Conservation (phyloP, 2,113 vertebrate genomes). For the Aptenodytes forsteri region DNA sequence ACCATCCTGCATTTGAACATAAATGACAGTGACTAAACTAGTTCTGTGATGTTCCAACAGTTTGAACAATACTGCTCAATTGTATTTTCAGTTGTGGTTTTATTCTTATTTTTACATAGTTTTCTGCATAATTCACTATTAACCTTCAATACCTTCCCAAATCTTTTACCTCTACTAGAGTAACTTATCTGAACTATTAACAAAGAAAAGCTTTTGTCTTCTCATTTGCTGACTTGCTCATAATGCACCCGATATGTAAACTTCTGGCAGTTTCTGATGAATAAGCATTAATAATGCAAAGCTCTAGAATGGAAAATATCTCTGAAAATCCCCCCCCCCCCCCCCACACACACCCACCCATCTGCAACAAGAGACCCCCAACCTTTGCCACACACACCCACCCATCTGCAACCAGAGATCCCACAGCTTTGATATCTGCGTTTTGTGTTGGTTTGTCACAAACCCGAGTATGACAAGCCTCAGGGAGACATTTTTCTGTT, state of each 20-base stretch:
- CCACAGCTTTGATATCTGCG: neutral
- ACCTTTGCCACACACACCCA: too few relatives aligned
- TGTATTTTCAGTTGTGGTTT: neutral
- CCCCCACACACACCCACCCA: neutral
- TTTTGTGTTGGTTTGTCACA: neutral
- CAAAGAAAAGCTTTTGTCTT: neutral
- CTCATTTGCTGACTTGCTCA: neutral
- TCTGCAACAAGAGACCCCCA: too few relatives aligned
- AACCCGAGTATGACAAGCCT: neutral
- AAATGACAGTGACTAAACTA: neutral
- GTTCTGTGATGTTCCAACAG: constrained; percentile 4
- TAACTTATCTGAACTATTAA: neutral
- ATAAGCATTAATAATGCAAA: neutral
- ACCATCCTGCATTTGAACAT: neutral
- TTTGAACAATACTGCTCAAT: neutral
- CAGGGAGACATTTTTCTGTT: neutral
- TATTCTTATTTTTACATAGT: neutral
- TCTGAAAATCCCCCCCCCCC: neutral
- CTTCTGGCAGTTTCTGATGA: neutral
- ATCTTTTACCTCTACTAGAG: neutral
- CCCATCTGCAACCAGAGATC: neutral
- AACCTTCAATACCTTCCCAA: constrained; percentile 20
- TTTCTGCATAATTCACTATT: constrained; percentile 46
- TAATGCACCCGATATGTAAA: neutral
- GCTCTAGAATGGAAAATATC: neutral